These are phyloP conservation scores for Anguilla rostrata DNA, from an alignment of 2,113 vertebrate genomes.

Conservation along the genomic window DNA sequence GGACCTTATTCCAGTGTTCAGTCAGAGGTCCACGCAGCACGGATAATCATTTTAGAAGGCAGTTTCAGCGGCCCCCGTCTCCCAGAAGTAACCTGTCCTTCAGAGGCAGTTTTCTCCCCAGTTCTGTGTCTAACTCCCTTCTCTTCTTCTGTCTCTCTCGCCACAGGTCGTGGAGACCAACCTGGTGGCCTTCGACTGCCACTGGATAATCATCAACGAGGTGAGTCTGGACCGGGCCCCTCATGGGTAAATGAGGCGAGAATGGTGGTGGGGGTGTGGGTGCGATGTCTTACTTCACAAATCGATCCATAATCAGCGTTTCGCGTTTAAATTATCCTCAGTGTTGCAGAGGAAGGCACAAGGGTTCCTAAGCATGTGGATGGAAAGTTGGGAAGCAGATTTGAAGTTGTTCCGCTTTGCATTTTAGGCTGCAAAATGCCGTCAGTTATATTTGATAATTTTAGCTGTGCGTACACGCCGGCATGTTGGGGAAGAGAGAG, in stretches of 20 bases:
- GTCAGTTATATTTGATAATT: conserved; percentile 23
- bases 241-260: background rate
- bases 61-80: background rate
- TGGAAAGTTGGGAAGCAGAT: background rate
- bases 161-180: conserved; percentile 97
- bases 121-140: background rate
- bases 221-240: conserved; percentile 66
- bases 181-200: conserved; percentile 97
- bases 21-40: background rate
- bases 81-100: background rate
- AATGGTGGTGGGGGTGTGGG: background rate
- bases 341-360: background rate
- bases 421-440: background rate
- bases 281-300: background rate
- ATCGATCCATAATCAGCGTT: background rate
- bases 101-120: background rate
- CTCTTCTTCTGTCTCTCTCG: conserved; percentile 11
- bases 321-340: background rate
- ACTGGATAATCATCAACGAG: conserved; percentile 99
- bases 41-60: background rate
- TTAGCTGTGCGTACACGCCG: background rate
- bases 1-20: background rate
- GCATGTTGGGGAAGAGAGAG: background rate
- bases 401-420: background rate
- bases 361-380: background rate